phyloP scores from a whole-genome alignment of 2,113 vertebrate species.

The Bombycilla garrulus region DNA sequence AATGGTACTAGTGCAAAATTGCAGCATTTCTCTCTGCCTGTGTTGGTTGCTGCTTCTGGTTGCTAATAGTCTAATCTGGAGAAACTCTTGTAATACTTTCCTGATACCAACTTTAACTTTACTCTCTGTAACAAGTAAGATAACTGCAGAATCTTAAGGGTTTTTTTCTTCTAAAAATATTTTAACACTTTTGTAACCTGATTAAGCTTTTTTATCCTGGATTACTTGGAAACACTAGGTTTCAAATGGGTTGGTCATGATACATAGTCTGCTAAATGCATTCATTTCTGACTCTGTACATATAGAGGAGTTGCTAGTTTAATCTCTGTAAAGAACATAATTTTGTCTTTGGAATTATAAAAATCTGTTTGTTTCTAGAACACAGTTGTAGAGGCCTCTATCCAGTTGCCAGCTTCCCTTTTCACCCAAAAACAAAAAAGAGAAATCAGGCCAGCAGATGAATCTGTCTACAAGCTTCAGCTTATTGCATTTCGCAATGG shows the following conservation, averaged over 20 bases:
- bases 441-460: constrained; percentile 78
- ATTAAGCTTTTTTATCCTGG: not conserved
- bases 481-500: constrained; percentile 95
- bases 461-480: constrained; percentile 87
- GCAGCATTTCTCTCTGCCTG: not conserved
- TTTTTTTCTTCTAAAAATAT: not conserved
- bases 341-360: not conserved
- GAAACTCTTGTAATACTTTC: not conserved
- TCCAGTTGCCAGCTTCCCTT: constrained; percentile 90
- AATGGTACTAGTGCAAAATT: not conserved
- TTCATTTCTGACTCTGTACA: not conserved
- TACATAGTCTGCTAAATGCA: not conserved
- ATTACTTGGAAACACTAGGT: not conserved
- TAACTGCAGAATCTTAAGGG: not conserved
- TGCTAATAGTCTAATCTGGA: not conserved
- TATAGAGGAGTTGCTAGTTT: not conserved
- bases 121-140: not conserved
- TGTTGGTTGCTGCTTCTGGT: not conserved
- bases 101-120: not conserved
- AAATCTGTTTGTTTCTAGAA: constrained; percentile 75
- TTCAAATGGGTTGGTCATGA: not conserved
- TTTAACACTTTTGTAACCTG: not conserved
- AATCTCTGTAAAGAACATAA: not conserved
- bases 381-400: constrained; percentile 90
- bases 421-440: constrained; percentile 79